Conservation (phyloP, 2,888 invertebrate genomes). For the Chrysolina oricalcia region DNA sequence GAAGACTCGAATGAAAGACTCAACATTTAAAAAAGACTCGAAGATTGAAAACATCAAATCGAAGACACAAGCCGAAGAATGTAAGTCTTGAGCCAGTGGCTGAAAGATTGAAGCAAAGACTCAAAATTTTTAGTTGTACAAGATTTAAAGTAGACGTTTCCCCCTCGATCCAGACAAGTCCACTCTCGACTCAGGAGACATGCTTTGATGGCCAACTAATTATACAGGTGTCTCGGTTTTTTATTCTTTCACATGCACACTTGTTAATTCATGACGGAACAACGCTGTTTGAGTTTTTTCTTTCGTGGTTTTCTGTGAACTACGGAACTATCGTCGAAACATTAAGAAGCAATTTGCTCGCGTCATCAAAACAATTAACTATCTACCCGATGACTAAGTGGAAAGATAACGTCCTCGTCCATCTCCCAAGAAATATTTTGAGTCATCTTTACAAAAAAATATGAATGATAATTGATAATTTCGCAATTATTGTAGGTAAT, state of each 20-base stretch:
- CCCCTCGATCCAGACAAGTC: no score
- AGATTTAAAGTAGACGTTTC: no score
- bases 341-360: neutral
- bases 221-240: conserved; percentile 29
- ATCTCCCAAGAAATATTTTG: neutral
- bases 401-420: neutral
- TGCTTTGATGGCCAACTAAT: conserved; percentile 44
- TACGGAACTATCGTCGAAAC: neutral
- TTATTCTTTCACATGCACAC: conserved; percentile 16
- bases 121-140: no score
- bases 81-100: no score
- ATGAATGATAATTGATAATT: neutral
- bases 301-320: neutral
- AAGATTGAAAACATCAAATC: no score
- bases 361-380: neutral
- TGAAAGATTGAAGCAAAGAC: no score
- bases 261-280: neutral
- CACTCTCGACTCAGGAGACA: conserved; percentile 22
- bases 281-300: neutral
- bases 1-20: no score
- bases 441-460: neutral
- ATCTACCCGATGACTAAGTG: neutral
- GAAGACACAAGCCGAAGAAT: no score
- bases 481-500: no score
- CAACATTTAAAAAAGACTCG: no score